These are phyloP conservation scores for Rattus norvegicus DNA, from an alignment of 2,113 vertebrate species.

Conservation along the genomic window DNA sequence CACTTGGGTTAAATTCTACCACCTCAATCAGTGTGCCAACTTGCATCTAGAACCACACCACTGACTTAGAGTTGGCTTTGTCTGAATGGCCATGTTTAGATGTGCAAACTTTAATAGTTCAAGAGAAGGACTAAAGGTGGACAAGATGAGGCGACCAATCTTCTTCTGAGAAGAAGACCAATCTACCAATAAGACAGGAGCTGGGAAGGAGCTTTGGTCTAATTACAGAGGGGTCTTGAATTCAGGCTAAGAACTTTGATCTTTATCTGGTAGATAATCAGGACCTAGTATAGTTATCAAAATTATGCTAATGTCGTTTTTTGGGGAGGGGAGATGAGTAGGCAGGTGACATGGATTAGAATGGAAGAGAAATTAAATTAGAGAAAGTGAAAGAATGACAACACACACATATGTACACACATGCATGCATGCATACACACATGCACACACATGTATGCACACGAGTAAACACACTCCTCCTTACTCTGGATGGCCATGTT, in stretches of 20 bases:
- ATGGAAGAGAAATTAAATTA: not conserved
- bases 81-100: not conserved
- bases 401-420: not conserved
- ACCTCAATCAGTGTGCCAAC: not conserved
- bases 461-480: accelerated
- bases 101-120: not conserved
- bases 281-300: not conserved
- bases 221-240: not conserved
- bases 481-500: not conserved
- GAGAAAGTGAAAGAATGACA: not conserved
- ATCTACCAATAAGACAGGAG: not conserved
- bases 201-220: not conserved
- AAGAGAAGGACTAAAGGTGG: not conserved
- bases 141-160: not conserved
- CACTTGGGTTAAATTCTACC: not conserved
- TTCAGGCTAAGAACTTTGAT: not conserved
- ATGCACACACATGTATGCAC: not conserved
- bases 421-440: accelerated
- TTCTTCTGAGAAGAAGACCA: not conserved
- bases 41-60: not conserved
- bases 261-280: not conserved
- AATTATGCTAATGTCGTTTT: not conserved
- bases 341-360: not conserved
- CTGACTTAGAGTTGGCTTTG: not conserved
- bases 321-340: not conserved